Percentiles rank a stretch among this genome's conserved stretches.
Conservation (phyloP, 2,797 vertebrate genomes). For the Sitta carolinensis region DNA sequence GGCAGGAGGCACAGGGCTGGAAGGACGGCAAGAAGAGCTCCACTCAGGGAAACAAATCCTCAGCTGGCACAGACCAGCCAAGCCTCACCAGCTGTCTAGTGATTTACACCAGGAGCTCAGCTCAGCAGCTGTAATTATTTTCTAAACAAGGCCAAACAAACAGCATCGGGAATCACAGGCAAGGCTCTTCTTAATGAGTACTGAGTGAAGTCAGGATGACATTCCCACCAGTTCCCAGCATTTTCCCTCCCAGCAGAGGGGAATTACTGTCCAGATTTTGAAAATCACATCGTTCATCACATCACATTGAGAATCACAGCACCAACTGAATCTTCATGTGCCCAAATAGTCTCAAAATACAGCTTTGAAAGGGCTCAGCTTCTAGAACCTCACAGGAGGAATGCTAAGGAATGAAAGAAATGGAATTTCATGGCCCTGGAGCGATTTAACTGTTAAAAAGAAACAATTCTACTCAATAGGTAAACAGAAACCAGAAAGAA, state of each 20-base stretch:
- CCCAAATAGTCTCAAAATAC: not conserved
- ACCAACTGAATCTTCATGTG: not conserved
- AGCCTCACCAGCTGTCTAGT: not conserved
- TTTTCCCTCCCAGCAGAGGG: not conserved
- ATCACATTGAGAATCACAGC: too few species aligned
- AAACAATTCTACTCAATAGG: not conserved
- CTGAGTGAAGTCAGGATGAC: not conserved
- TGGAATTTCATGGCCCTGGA: not conserved
- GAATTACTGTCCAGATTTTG: not conserved
- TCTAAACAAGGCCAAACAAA: slow-evolving; percentile 21
- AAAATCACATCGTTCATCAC: not conserved
- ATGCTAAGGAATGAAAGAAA: not conserved
- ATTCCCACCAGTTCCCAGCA: not conserved
- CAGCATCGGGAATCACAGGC: not conserved
- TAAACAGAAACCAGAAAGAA: not conserved
- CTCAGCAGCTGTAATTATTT: slow-evolving; percentile 4
- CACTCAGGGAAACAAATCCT: slow-evolving; percentile 17
- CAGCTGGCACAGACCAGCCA: not conserved
- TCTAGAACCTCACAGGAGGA: not conserved
- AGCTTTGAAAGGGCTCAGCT: not conserved
- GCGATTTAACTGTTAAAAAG: not conserved
- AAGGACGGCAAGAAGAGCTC: not conserved
- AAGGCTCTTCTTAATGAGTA: not conserved
- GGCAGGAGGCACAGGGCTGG: not conserved
- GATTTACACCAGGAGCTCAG: not conserved